Percentiles rank a stretch among this genome's conserved stretches.
phyloP scores from a whole-genome alignment of 2,797 vertebrate species.

The Chaenodraco wilsoni region DNA sequence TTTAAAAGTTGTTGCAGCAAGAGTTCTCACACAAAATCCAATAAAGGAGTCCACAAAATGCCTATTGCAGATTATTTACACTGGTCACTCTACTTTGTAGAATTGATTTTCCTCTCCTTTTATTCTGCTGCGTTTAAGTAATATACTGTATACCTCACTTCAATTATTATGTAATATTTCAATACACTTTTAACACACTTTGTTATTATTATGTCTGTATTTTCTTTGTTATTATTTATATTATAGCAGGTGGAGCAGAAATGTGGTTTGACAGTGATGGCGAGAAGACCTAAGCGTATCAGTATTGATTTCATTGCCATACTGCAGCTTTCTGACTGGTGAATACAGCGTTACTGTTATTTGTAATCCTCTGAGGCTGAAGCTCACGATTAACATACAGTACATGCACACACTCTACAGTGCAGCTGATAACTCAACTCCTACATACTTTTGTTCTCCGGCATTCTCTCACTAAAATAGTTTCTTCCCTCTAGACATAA shows the following conservation, averaged over 20 bases:
- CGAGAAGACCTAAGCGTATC: not conserved
- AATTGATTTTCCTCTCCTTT: no score
- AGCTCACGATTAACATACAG: not conserved
- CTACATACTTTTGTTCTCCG: constrained; percentile 5
- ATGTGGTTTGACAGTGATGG: not conserved
- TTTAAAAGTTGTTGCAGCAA: no score
- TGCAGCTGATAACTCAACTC: constrained; percentile 10
- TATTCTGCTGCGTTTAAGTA: no score
- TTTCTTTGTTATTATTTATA: no score
- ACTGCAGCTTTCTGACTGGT: not conserved
- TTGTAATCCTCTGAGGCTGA: constrained; percentile 2
- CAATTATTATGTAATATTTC: no score
- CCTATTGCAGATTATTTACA: no score
- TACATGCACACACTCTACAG: not conserved
- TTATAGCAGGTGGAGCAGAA: not conserved
- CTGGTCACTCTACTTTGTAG: no score
- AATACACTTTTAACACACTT: no score
- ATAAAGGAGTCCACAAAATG: no score
- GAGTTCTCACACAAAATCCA: no score
- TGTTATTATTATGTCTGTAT: no score
- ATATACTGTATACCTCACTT: no score
- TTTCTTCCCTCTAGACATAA: not conserved
- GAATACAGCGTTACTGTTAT: not conserved
- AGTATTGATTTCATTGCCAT: not conserved
- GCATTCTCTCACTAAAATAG: not conserved